phyloP scores from a whole-genome alignment of 2,113 vertebrate species.

The Cyrtonyx montezumae region DNA sequence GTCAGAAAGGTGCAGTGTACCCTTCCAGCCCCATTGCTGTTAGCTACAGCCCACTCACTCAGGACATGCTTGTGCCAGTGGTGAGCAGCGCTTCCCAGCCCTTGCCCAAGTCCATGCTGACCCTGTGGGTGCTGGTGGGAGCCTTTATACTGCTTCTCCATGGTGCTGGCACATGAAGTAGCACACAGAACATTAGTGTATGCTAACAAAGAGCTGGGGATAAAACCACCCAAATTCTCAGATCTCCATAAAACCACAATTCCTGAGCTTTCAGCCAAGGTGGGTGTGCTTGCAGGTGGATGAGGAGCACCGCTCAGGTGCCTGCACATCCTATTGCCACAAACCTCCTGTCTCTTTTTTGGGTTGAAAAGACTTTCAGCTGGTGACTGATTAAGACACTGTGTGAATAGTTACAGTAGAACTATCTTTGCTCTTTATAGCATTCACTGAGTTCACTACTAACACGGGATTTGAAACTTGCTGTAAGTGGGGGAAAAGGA shows the following conservation, averaged over 20 bases:
- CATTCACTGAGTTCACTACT: background rate
- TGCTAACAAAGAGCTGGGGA: background rate
- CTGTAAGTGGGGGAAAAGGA: background rate
- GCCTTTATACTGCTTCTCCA: fast-evolving
- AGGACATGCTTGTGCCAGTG: background rate
- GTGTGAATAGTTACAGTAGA: background rate
- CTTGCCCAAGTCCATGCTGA: fast-evolving
- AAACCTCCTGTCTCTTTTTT: background rate
- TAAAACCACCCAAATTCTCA: background rate
- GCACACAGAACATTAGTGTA: fast-evolving
- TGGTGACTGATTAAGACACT: fast-evolving
- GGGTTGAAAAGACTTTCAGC: background rate
- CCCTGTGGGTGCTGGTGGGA: fast-evolving
- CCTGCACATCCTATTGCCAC: background rate
- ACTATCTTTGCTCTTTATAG: background rate
- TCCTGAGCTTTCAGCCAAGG: background rate
- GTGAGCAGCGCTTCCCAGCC: background rate
- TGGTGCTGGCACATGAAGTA: background rate
- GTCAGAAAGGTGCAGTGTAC: background rate
- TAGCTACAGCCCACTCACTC: background rate
- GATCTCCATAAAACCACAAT: background rate
- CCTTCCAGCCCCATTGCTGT: background rate
- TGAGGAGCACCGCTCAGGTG: fast-evolving
- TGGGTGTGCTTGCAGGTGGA: background rate
- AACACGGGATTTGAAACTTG: background rate